Percentiles rank a stretch among this genome's conserved stretches.
phyloP scores from a whole-genome alignment of 2,888 invertebrate genomes.

The Spatulosminthurus flaviceps region DNA sequence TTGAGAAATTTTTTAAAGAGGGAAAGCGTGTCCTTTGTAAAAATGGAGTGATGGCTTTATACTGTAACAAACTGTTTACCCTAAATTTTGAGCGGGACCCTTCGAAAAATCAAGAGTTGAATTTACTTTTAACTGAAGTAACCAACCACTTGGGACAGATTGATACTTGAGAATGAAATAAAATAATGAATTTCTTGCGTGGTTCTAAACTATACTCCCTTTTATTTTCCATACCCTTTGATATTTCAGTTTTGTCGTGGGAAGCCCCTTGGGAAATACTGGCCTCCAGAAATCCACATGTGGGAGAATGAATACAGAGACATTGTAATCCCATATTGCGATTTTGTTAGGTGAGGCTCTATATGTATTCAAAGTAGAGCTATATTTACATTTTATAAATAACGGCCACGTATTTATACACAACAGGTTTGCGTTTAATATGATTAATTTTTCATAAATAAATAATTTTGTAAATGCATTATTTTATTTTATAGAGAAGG shows the following conservation, averaged over 20 bases:
- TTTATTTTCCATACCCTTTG: too few species aligned
- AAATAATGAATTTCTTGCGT: too few species aligned
- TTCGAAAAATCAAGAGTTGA: background rate
- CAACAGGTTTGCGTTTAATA: too few species aligned
- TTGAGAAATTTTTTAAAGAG: background rate
- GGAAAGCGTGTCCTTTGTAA: background rate
- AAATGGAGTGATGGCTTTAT: constrained; percentile 8
- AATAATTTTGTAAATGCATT: background rate
- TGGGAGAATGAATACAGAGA: constrained; percentile 5
- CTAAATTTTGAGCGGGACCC: background rate
- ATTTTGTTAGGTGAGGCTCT: background rate
- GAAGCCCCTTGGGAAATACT: background rate
- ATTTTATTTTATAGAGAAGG: background rate
- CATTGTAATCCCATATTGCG: constrained; percentile 6
- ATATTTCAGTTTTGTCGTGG: background rate
- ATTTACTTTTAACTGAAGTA: background rate
- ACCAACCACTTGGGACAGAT: too few species aligned
- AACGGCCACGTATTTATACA: too few species aligned
- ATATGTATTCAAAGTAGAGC: too few species aligned
- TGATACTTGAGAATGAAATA: too few species aligned
- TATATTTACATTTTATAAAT: too few species aligned
- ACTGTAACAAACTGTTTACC: background rate
- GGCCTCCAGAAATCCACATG: background rate
- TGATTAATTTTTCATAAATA: too few species aligned
- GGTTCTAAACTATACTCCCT: too few species aligned